Evolutionary conservation across 2,888 invertebrate genomes (phyloP), one percentile per base, ranked within the genome.

Genomic region (Cephus pygmeus): DNA sequence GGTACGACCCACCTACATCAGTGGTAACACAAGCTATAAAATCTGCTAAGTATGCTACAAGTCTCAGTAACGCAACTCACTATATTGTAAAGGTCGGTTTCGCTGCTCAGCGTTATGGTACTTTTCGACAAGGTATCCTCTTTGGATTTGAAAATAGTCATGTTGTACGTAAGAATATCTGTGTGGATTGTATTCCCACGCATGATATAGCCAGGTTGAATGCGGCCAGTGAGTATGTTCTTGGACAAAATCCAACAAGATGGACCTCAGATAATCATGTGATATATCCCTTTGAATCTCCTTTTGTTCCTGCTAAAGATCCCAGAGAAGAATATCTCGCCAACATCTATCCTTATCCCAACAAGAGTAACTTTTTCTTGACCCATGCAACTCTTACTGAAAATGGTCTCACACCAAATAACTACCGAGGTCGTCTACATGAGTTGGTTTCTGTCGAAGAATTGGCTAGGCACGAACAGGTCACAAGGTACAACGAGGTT

Each of bases 371-470:
- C 12, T 95, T 96, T 84, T 93, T 93, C 4, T 90, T 96, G 12
- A 95, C 95, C 0, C 95, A 95, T 83, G 93, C 95, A 0, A 94
- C 95, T 0, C 93, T 96, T 79, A 92, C 93, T 31, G 95, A 95
- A 78, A 93, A 93, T 82, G 92, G 92, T 73, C 91, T 94, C 75
- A 95, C 95, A 1, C 93, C 93, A 81, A 94, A 94, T 81, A 96
- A 96, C 89, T 97, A 97, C 88, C 92, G 94, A 69, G 94, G 93
- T 11, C 93, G 96, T 83, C 95, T 96, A 92, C 96, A 96, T 87
- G 95, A 96, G 85, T 91, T 97, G 85, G 92, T 97, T 3, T 94
- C 94, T 83, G 94, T 96, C 35, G 97, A 97, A 90, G 96, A 97
- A 91, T 94, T 96, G 91, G 96, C 96, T 4, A 93, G 96, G 83